Evolutionary conservation across 1,140 invertebrate species (phyloP).

Genomic region (Brachystomella parvula): DNA sequence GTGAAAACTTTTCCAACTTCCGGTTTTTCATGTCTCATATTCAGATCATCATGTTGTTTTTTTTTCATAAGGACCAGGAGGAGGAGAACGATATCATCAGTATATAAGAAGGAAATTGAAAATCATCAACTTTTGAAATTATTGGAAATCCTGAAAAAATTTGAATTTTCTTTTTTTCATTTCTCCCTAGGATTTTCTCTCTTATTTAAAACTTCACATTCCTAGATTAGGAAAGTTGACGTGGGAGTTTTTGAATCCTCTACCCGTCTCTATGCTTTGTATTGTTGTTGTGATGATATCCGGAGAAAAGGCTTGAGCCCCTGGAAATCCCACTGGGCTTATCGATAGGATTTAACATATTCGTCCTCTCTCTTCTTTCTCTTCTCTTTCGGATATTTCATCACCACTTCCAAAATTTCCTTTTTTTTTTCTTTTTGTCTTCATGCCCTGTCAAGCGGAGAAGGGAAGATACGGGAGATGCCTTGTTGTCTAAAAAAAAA

Average conservation of each 20-base stretch:
- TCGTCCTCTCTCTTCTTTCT: conserved; percentile 12
- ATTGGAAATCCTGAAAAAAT: neutral
- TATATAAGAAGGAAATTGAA: neutral
- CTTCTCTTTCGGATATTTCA: conserved; percentile 13
- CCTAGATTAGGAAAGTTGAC: conserved; percentile 6
- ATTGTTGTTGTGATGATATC: neutral
- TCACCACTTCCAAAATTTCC: conserved; percentile 9
- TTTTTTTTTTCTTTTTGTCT: conserved; percentile 14
- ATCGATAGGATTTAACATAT: conserved; percentile 37
- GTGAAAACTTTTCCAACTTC: neutral
- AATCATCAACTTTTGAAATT: neutral
- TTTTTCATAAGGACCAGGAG: too few relatives aligned
- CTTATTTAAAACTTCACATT: conserved; percentile 11
- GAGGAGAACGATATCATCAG: too few relatives aligned
- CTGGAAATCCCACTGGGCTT: conserved; percentile 30
- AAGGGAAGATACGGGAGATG: neutral
- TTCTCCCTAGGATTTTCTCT: conserved; percentile 13
- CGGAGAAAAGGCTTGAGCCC: neutral
- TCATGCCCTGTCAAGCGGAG: neutral
- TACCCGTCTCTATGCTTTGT: neutral
- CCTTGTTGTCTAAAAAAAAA: neutral
- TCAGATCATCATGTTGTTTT: neutral
- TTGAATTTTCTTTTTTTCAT: conserved; percentile 10
- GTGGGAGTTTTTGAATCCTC: neutral
- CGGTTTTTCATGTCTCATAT: neutral